Conservation (phyloP, 2,113 vertebrate species). For the Salminus brasiliensis region DNA sequence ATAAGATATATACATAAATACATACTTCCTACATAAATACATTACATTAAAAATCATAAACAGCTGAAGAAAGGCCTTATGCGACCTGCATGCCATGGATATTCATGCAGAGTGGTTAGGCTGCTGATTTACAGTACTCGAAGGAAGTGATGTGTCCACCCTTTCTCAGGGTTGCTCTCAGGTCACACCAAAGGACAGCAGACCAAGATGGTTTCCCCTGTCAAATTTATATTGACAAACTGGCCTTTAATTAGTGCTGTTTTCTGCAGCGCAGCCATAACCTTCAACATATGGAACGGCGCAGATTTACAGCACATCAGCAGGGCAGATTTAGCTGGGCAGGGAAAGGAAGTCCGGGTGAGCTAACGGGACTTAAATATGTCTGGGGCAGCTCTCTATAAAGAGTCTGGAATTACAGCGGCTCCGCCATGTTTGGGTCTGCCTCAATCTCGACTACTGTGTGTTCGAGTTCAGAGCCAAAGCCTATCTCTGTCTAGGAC, state of each 20-base stretch:
- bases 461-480: not conserved
- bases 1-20: no score
- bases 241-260: slow-evolving; percentile 30
- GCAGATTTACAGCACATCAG: not conserved
- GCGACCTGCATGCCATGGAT: not conserved
- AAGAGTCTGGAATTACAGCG: not conserved
- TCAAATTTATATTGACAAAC: slow-evolving; percentile 16
- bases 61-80: no score
- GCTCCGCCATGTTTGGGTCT: not conserved
- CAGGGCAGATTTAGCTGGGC: not conserved
- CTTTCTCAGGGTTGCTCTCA: not conserved
- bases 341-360: not conserved
- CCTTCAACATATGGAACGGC: slow-evolving; percentile 37
- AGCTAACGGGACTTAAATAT: not conserved
- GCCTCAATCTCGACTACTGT: not conserved
- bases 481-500: not conserved
- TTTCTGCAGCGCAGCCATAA: slow-evolving; percentile 4
- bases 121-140: not conserved
- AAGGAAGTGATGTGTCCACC: not conserved
- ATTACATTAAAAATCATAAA: no score
- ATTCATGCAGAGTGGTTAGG: not conserved
- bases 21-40: no score
- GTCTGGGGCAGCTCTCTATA: not conserved
- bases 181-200: slow-evolving; percentile 16
- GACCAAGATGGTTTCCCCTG: slow-evolving; percentile 14